Base-by-base conservation (phyloP, 1,140 invertebrate genomes). In the Plodia interpunctella region DNA sequence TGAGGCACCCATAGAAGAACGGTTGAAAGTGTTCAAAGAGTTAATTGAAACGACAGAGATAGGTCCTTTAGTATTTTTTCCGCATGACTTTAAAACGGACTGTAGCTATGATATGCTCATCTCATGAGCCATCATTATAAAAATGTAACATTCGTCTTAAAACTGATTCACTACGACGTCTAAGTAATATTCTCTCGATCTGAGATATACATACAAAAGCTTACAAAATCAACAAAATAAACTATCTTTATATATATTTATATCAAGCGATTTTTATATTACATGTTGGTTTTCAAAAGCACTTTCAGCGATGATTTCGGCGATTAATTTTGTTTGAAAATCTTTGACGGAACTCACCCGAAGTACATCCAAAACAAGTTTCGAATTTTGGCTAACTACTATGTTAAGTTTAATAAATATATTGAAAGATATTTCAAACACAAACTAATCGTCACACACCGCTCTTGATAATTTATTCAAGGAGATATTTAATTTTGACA, bases 231-330 rank as follows among this genome's bases (percentile, higher is more conserved):
- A 78, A 76, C 67, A 52, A 70, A 76, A 80, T 68, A 51, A 77
- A 70, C 77, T 79, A 74, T 49, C 53, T 30, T 71, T 72, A 78
- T 58, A 57, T 55, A 57, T 57, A 65, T 76, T 65, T 76, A 74
- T 70, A 57, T 68, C 70, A 83, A 80, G 80, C 78, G 65, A 77
- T 77, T 68, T 50, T 74, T 83, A 83, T 74, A 62, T 74, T 80
- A 80, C 78, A 81, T 52, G 60, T 73, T 70, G 70, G 60, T 62
- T 62, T 65, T 44, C 15, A 2, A 44, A 15, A 44, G 38, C 38
- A 44, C 38, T 44, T 44, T 35, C 10, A 9, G 32, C 13, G 38
- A 5, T 28, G 5, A 0, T 10, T 17, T 6, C 15, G 38, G 38
- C 4, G 13, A 44, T 44, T 15, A 1, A n/a, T 17, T 44, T 4